Base-by-base conservation (phyloP, 23 tunicate species). In the Styela clava region DNA sequence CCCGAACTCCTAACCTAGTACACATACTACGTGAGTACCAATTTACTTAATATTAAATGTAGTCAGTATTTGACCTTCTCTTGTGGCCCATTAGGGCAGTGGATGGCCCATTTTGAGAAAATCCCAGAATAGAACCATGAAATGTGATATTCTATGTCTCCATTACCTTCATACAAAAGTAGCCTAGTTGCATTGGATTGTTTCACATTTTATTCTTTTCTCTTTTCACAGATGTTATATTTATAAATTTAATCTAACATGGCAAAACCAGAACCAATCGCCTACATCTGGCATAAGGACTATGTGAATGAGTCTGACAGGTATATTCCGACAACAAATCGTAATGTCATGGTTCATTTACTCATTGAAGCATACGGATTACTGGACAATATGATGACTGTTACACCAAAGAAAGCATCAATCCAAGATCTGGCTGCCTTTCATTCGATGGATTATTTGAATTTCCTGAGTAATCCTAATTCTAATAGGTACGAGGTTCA, bases 321-420 rank as follows among this genome's bases (percentile, higher is more conserved):
- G 5, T 92, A 52, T 33, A 83, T 92, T 31, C 97, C 97, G 16
- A 87, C 97, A 1, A 51, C 52, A 63, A 83, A 83, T 32, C 82
- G 97, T 51, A 92, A 92, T 61, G 63, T 68, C 16, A 92, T 92
- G 97, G 97, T 92, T 35, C 88, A 92, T 79, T 27, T 63, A 0
- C 56, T 92, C 37, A 83, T 92, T 27, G 79, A 78, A 35, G 74
- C 88, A 20, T 92, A 83, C 69, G 86, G 74, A 0, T 61, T 92
- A 26, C 65, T 83, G 22, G 34, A 77, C 23, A 35, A 92, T 2
- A 69, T 87, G 74, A 83, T 25, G 32, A 31, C 79, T 18, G 79
- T 87, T 21, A 52, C 23, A 52, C 85, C 88, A 9, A 20, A 25
- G 19, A 61, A 68, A 34, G 92, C 97, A 16, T 70, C 76, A 3